phyloP scores from a whole-genome alignment of 2,797 vertebrate genomes.

The Siniperca obscura region DNA sequence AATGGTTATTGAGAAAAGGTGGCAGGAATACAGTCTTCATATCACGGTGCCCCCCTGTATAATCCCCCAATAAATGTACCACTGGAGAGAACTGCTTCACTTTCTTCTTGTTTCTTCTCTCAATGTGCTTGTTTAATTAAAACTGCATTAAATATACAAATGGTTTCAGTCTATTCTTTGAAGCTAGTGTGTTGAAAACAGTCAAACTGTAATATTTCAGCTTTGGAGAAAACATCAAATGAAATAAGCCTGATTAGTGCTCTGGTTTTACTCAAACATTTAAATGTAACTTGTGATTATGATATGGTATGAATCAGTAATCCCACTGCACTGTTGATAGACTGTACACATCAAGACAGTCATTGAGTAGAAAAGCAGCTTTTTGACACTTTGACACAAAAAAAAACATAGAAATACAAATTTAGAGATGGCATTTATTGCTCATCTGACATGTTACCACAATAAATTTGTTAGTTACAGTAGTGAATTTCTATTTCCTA shows the following conservation, averaged over 20 bases:
- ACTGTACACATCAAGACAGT: too few species aligned
- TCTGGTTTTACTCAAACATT: neutral
- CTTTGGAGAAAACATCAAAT: neutral
- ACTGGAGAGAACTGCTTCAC: conserved; percentile 64
- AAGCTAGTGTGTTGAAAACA: neutral
- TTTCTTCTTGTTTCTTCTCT: conserved; percentile 69
- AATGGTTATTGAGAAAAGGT: conserved; percentile 26
- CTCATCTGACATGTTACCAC: neutral
- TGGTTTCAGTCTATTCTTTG: conserved; percentile 47
- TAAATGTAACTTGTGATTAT: neutral
- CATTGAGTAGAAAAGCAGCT: neutral
- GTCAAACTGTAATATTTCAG: neutral
- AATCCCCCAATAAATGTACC: conserved; percentile 70
- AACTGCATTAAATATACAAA: conserved; percentile 62
- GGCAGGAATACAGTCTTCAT: conserved; percentile 36
- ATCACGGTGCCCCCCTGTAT: conserved; percentile 50
- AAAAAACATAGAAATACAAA: neutral
- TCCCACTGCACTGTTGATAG: too few species aligned
- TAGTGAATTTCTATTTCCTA: neutral
- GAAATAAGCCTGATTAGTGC: neutral
- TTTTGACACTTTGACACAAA: neutral
- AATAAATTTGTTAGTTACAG: neutral
- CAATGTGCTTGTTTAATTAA: conserved; percentile 81
- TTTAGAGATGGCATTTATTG: conserved; percentile 18
- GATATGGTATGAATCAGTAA: too few species aligned